phyloP scores from a whole-genome alignment of 2,113 vertebrate species.

The Epinephelus cyanopodus region DNA sequence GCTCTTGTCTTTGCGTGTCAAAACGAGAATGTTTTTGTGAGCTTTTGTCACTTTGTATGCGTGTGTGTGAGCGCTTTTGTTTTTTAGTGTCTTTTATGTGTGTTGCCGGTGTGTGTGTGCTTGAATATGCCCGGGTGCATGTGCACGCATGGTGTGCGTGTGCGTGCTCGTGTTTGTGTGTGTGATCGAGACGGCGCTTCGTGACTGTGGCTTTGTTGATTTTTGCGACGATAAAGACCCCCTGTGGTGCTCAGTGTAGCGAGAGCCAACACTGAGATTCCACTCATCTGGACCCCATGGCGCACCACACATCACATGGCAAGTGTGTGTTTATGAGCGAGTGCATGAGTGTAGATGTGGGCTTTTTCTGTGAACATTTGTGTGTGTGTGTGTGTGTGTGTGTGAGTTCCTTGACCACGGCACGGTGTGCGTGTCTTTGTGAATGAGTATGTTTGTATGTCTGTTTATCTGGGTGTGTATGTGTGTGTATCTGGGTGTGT shows the following conservation, averaged over 20 bases:
- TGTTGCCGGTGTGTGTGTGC: neutral
- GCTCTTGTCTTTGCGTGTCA: slow-evolving; percentile 54
- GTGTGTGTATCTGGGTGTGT: neutral
- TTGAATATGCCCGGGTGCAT: slow-evolving; percentile 6
- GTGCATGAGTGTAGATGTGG: slow-evolving; percentile 16
- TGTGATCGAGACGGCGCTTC: slow-evolving; percentile 67
- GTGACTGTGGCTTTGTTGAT: slow-evolving; percentile 84
- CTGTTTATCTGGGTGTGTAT: slow-evolving; percentile 8
- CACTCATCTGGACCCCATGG: slow-evolving; percentile 79
- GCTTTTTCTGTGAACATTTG: slow-evolving; percentile 22
- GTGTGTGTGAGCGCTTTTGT: slow-evolving; percentile 15
- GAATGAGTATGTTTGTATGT: slow-evolving; percentile 40
- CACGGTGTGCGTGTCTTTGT: slow-evolving; percentile 19
- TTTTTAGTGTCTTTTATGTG: slow-evolving; percentile 1
- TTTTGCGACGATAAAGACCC: slow-evolving; percentile 79
- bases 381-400: neutral
- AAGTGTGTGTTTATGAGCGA: slow-evolving; percentile 34
- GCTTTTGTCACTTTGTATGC: slow-evolving; percentile 47
- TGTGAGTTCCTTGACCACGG: slow-evolving; percentile 13
- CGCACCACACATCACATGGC: slow-evolving; percentile 73
- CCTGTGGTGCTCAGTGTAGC: slow-evolving; percentile 82
- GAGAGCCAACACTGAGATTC: slow-evolving; percentile 80
- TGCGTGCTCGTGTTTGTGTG: slow-evolving; percentile 24
- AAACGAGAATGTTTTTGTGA: slow-evolving; percentile 47
- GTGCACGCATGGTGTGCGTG: slow-evolving; percentile 7